A percentile compares a stretch with the other conserved stretches of the same genome.
phyloP scores from a whole-genome alignment of 2,888 invertebrate species.

The Lamellibrachia satsuma region DNA sequence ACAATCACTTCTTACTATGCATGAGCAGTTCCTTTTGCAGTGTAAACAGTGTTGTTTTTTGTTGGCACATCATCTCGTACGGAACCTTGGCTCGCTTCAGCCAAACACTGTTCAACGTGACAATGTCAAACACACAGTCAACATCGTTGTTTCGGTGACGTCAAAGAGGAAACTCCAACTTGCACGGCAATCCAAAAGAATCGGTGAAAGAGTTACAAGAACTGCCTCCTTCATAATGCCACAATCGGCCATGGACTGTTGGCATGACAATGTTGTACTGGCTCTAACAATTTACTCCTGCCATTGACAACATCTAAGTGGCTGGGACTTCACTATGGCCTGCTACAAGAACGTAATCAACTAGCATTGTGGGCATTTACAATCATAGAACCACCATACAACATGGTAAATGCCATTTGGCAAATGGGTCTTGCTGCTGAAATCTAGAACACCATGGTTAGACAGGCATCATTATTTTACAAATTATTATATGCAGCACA shows the following conservation, averaged over 20 bases:
- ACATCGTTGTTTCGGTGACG: not conserved
- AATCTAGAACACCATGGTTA: conserved; percentile 17
- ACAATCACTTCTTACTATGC: not conserved
- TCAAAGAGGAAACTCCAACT: not conserved
- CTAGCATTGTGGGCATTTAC: not conserved
- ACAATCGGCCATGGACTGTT: not conserved
- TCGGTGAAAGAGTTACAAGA: not conserved
- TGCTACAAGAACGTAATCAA: too few relatives aligned
- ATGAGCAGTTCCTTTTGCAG: not conserved
- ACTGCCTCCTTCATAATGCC: not conserved
- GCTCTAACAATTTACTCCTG: not conserved
- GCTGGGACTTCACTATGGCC: not conserved
- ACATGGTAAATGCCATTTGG: not conserved
- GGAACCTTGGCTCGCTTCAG: not conserved
- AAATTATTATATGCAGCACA: not conserved
- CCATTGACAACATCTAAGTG: not conserved
- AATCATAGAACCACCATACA: not conserved
- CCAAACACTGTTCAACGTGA: not conserved
- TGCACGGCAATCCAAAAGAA: not conserved
- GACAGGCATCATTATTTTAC: not conserved
- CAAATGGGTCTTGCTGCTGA: not conserved
- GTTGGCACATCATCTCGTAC: not conserved
- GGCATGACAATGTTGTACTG: not conserved
- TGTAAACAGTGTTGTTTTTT: not conserved
- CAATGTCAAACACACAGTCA: not conserved